Base-by-base conservation (phyloP, 1,140 invertebrate species). In the Euura saliciscinereae region DNA sequence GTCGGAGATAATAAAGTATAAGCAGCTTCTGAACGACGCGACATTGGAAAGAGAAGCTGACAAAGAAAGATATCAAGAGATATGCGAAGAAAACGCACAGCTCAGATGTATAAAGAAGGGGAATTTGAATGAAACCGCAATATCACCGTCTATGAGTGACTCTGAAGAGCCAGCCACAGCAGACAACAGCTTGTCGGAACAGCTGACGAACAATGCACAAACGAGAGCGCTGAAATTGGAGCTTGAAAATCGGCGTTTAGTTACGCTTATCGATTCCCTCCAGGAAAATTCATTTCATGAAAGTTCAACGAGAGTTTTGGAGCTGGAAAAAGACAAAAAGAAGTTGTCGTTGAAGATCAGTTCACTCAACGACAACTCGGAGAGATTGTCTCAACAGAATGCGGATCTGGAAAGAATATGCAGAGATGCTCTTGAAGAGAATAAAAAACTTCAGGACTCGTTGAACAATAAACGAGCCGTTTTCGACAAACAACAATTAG, bases 271-370 rank as follows among this genome's bases (percentile, higher is more conserved):
- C 44, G 95, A 97, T 75, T 93, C 92, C 70, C 82, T 97, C n/a
- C 93, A 95, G 83, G 94, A 97, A 81, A 91, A 91, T 76, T 92
- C 91, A 4, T 91, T 95, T 73, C 90, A 95, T 75, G 94, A 97
- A 85, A 94, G 91, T 73, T 93, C 93, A 42, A 91, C 93, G 66
- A 93, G 94, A 82, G 90, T 97, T 71, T 85, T 97, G 64, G 95
- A 97, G 77, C 84, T 97, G n/a, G 96, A 98, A 84, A 98, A 97
- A 81, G 96, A 98, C 76, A 97, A 97, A 81, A 97, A 97, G 80
- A 93, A 94, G 82, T 87, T 97, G 4, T 90, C 92, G 2, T 84
- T 97, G 6, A 96, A 96, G 85, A 90, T 92, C 75, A 94, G 93
- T 71, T 93, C 94, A 67, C 86, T 94, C 68, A 92, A 93, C 80